Conservation (phyloP, 2,888 invertebrate genomes). For the Philereme vetulata region DNA sequence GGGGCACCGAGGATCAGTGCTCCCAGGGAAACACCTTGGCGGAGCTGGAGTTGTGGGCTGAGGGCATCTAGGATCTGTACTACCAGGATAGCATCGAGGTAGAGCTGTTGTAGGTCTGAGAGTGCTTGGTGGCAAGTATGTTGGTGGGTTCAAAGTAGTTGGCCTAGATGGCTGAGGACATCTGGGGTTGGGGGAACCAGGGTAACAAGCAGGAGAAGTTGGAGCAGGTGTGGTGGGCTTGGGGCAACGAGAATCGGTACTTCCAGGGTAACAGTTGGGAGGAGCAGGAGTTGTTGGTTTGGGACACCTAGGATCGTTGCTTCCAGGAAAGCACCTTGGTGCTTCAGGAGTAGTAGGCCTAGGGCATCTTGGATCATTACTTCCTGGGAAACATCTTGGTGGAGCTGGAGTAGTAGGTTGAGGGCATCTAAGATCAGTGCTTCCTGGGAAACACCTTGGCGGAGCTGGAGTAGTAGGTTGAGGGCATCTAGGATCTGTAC, state of each 20-base stretch:
- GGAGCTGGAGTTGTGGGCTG: slow-evolving; percentile 35
- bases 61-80: slow-evolving; percentile 43
- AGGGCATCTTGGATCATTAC: slow-evolving; percentile 40
- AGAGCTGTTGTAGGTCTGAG: slow-evolving; percentile 49
- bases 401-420: slow-evolving; percentile 42
- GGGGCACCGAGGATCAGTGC: slow-evolving; percentile 49
- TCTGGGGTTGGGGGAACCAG: slow-evolving; percentile 57
- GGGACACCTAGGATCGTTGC: slow-evolving; percentile 38
- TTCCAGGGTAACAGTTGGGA: slow-evolving; percentile 53
- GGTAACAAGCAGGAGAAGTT: slow-evolving; percentile 41
- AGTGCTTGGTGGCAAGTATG: slow-evolving; percentile 49
- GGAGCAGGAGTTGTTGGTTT: slow-evolving; percentile 38
- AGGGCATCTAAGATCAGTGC: slow-evolving; percentile 53
- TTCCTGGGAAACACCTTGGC: slow-evolving; percentile 46
- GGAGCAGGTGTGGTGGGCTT: slow-evolving; percentile 44
- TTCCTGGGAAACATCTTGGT: slow-evolving; percentile 46
- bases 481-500: slow-evolving; percentile 56
- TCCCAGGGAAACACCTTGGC: slow-evolving; percentile 61
- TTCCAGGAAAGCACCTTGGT: slow-evolving; percentile 41
- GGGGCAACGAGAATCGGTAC: slow-evolving; percentile 49
- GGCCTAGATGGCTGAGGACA: slow-evolving; percentile 47
- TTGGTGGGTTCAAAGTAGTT: slow-evolving; percentile 28
- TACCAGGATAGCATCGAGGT: slow-evolving; percentile 36
- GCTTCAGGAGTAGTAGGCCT: slow-evolving; percentile 30
- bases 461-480: slow-evolving; percentile 44